phyloP scores from a whole-genome alignment of 2,888 invertebrate species.

The Trichopoda pennipes region DNA sequence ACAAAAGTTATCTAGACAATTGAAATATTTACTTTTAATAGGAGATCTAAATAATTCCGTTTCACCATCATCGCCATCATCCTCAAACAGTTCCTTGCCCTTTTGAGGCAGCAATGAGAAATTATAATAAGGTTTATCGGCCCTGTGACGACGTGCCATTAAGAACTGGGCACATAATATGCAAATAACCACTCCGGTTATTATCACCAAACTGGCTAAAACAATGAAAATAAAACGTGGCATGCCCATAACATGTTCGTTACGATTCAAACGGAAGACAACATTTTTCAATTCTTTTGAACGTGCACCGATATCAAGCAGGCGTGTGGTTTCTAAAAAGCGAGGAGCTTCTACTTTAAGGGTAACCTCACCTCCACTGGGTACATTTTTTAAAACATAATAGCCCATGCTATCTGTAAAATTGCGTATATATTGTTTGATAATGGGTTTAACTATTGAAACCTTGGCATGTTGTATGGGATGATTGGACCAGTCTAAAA shows the following conservation, averaged over 20 bases:
- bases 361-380: conserved; percentile 81
- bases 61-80: conserved; percentile 79
- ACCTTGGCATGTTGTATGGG: conserved; percentile 83
- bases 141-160: conserved; percentile 73
- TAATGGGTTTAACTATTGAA: conserved; percentile 80
- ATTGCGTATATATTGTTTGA: conserved; percentile 78
- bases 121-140: conserved; percentile 78
- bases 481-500: conserved; percentile 83
- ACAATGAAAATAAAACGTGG: conserved; percentile 89
- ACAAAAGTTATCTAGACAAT: background rate
- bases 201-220: conserved; percentile 83
- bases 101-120: conserved; percentile 80
- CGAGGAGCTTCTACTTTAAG: conserved; percentile 84
- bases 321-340: conserved; percentile 82
- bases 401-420: conserved; percentile 77
- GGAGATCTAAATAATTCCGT: conserved; percentile 80
- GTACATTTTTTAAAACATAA: conserved; percentile 75
- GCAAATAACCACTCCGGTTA: conserved; percentile 75
- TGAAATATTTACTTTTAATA: conserved; percentile 75
- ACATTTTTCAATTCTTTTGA: conserved; percentile 83
- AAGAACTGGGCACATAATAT: conserved; percentile 77
- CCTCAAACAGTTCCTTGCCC: conserved; percentile 78
- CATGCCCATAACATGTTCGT: conserved; percentile 87
- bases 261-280: conserved; percentile 85
- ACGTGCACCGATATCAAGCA: conserved; percentile 76